phyloP scores from a whole-genome alignment of 2,888 invertebrate genomes.

The Lasius platythorax region DNA sequence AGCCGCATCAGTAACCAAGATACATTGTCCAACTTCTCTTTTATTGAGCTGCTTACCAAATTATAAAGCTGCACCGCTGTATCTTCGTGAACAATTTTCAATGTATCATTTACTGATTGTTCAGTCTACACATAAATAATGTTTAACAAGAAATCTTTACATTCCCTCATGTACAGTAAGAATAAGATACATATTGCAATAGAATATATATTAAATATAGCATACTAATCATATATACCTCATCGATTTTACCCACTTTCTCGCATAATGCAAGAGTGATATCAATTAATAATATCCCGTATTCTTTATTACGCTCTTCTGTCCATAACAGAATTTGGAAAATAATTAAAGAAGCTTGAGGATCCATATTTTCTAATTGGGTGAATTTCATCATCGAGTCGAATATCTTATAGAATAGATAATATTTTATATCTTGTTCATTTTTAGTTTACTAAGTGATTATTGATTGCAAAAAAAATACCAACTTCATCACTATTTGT shows the following conservation, averaged over 20 bases:
- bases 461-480: conserved; percentile 13
- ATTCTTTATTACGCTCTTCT: conserved; percentile 77
- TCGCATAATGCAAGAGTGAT: conserved; percentile 85
- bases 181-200: conserved; percentile 5
- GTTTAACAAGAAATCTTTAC: background rate
- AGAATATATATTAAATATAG: background rate
- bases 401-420: conserved; percentile 69
- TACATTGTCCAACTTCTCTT: conserved; percentile 81
- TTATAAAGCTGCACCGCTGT: conserved; percentile 83
- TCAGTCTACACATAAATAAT: conserved; percentile 64
- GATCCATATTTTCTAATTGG: conserved; percentile 68
- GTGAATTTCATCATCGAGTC: conserved; percentile 75
- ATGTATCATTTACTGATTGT: conserved; percentile 60
- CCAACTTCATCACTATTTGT: conserved; percentile 64
- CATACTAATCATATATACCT: conserved; percentile 78
- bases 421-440: background rate
- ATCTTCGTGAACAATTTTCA: conserved; percentile 83
- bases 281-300: conserved; percentile 83
- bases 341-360: conserved; percentile 72
- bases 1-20: conserved; percentile 80
- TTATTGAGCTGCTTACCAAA: conserved; percentile 84
- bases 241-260: conserved; percentile 85
- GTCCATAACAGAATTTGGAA: conserved; percentile 78
- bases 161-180: background rate
- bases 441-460: background rate